Evolutionary conservation across 1,140 invertebrate species (phyloP).

Genomic region (Phocides pigmalion): DNA sequence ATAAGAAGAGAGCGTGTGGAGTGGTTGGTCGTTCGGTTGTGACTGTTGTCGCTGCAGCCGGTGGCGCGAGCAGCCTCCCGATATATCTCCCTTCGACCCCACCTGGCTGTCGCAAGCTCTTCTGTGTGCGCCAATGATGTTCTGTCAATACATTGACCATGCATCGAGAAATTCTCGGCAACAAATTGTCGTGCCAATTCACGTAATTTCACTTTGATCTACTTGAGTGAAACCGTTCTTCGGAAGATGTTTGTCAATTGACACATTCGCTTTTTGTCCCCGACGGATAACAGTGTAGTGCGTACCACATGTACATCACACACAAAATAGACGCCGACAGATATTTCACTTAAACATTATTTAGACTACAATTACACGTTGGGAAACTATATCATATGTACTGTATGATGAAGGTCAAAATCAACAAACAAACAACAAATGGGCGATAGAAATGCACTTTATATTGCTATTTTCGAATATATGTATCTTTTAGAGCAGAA

Average conservation of each 20-base stretch:
- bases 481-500: too few species aligned
- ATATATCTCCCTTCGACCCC: conserved; percentile 79
- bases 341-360: background rate
- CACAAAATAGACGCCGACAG: background rate
- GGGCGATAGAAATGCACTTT: too few species aligned
- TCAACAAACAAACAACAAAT: too few species aligned
- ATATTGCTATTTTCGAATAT: too few species aligned
- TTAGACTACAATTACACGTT: background rate
- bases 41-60: conserved; percentile 62
- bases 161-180: conserved; percentile 66
- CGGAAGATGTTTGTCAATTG: conserved; percentile 48
- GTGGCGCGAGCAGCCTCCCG: conserved; percentile 63
- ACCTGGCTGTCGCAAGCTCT: conserved; percentile 74
- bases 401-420: too few species aligned
- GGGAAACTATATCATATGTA: too few species aligned
- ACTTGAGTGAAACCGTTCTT: conserved; percentile 36
- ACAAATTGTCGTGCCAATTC: conserved; percentile 71
- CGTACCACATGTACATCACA: too few species aligned
- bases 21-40: conserved; percentile 70
- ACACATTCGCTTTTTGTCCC: conserved; percentile 32
- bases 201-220: conserved; percentile 58
- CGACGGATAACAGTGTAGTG: background rate
- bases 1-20: conserved; percentile 68
- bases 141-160: conserved; percentile 78
- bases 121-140: conserved; percentile 72